Conservation (phyloP, 2,113 vertebrate genomes). For the Eubucco bourcierii region DNA sequence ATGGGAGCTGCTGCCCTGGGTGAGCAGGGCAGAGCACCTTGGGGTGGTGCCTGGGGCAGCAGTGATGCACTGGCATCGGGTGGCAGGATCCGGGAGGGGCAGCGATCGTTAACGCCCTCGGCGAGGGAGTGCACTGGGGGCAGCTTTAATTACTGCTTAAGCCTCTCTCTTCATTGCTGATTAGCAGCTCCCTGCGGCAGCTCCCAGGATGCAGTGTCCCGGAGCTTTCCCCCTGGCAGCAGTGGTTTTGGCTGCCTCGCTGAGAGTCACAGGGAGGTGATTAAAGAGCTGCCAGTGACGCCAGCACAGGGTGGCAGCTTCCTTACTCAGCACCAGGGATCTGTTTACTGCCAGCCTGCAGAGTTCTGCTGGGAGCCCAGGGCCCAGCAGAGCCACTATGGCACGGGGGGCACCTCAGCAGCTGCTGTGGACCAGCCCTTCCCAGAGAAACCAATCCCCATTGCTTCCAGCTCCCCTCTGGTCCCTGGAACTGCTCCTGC, state of each 20-base stretch:
- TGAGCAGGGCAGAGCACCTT: too few species aligned
- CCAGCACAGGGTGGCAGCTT: not conserved
- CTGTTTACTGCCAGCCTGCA: not conserved
- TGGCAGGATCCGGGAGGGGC: not conserved
- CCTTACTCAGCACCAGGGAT: not conserved
- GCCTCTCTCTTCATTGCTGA: slow-evolving; percentile 41
- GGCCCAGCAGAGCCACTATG: not conserved
- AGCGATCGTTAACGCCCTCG: not conserved
- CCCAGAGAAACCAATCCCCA: not conserved
- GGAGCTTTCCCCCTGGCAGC: not conserved
- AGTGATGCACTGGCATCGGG: not conserved
- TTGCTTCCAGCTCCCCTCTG: not conserved
- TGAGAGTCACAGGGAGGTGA: not conserved
- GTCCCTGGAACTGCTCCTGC: not conserved
- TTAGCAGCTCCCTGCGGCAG: slow-evolving; percentile 36
- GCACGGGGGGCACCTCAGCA: not conserved
- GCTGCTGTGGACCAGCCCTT: rapidly evolving
- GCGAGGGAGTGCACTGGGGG: slow-evolving; percentile 19
- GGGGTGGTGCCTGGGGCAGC: rapidly evolving
- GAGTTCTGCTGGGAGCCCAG: not conserved
- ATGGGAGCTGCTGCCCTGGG: rapidly evolving
- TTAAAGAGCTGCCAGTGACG: not conserved
- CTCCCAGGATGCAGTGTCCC: not conserved
- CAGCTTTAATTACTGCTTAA: slow-evolving; percentile 71
- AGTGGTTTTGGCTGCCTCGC: not conserved